These are phyloP conservation scores for Petrocephalus schoutedeni DNA, from an alignment of 2,797 vertebrate species.

Conservation along the genomic window DNA sequence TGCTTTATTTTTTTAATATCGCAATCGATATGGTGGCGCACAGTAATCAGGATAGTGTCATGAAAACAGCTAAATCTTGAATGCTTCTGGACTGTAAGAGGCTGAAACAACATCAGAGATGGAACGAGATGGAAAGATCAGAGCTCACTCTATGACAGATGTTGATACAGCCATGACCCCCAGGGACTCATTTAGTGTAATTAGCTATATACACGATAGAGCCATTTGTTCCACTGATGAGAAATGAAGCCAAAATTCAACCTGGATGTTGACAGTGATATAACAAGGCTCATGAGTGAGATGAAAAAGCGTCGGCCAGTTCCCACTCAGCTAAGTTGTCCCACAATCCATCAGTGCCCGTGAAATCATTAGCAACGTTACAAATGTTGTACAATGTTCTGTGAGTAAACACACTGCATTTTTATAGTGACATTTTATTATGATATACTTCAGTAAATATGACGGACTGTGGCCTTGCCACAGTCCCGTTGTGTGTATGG, in stretches of 20 bases:
- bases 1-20: too few species aligned
- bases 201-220: not conserved
- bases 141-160: not conserved
- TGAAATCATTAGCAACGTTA: not conserved
- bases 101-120: not conserved
- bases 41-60: not conserved
- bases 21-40: too few species aligned
- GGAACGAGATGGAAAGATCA: not conserved
- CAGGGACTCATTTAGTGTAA: constrained; percentile 10
- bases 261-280: not conserved
- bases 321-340: not conserved
- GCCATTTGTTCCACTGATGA: not conserved
- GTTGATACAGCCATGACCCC: not conserved
- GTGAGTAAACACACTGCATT: not conserved
- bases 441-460: not conserved
- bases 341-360: not conserved
- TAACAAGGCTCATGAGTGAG: not conserved
- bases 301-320: not conserved
- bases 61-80: not conserved
- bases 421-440: not conserved
- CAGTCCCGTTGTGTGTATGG: not conserved
- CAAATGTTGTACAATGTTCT: not conserved
- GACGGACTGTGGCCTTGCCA: not conserved
- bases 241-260: not conserved
- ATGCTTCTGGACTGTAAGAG: not conserved